Base-by-base conservation (phyloP, 2,888 invertebrate genomes). In the Caenorhabditis parvicauda region DNA sequence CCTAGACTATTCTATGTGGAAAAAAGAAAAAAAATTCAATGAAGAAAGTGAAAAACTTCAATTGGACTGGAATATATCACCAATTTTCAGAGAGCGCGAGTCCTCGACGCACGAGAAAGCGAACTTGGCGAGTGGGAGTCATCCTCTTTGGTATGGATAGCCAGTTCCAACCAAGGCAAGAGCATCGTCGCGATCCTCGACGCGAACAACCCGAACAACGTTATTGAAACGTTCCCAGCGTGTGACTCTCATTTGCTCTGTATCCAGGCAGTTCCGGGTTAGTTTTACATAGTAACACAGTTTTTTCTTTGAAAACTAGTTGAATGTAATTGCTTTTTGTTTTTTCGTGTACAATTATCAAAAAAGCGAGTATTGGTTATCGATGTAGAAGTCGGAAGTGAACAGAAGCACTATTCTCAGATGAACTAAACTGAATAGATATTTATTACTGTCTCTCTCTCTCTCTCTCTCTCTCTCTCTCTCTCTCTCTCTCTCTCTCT, bases 181-280 rank as follows among this genome's bases (percentile, higher is more conserved):
- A 82, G 82, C 53, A 79, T 82, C 24, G 83, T 83, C 76, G 86
- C 82, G 67, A 89, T 98, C 53, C 89, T 98, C 62, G 96, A 98
- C 83, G 95, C 95, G 3, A 96, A 95, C 83, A 92, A 92, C 81
- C 94, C 96, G 17, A 93, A 91, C 0, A 92, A 92, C 68, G 88
- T 96, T 61, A 86, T 98, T 51, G 91, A 93, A 79, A 89, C 92
- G 60, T 98, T 99, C 84, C 88, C 90, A 28, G 91, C 95, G 48
- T 90, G 90, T 80, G 89, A 91, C 72, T 91, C 92, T 61, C 92
- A 93, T 83, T 87, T 98, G 59, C 86, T 98, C 45, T 96, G 95
- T 83, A 91, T 98, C 65, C 90, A 95, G 25, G 93, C 93, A 65
- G 92, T 98, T 29, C 91, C 92, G 59, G 95, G 94, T 84, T 76